Evolutionary conservation across 2,113 vertebrate species (phyloP), one percentile per base, ranked within the genome.

Genomic region (Leptosomus discolor): DNA sequence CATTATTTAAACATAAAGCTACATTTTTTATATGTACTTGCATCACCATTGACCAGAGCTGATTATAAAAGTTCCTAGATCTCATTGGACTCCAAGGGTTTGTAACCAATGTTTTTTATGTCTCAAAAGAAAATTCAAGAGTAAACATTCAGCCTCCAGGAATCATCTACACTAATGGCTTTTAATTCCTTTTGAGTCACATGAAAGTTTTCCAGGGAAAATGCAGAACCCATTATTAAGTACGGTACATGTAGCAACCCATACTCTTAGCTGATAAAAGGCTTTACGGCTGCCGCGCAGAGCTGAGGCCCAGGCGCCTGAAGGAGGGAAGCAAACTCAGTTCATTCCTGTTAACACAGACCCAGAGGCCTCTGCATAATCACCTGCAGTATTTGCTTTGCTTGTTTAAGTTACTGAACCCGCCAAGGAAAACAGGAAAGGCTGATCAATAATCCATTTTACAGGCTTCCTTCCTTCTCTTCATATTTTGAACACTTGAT

Each of bases 261-360:
- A 19, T 12, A 23, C 11, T n/a, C 15, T 65, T 17, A 46, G 27
- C 41, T 41, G 36, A 71, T 0, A 32, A 37, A 82, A 53, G 54
- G 41, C 24, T 91, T 80, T 46, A 14, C 18, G 1, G 1, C 15
- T 50, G 29, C 45, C 0, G 0, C 36, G 51, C 15, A 61, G 3
- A 17, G 34, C 53, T 34, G 43, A 58, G 37, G 19, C 14, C 26
- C 27, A 22, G 53, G 21, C 0, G 0, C 19, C 54, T 37, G n/a
- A 32, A 68, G 39, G 45, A 58, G 34, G 30, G 70, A 70, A 68
- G 15, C 5, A 37, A 50, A 41, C 22, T 27, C 39, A 7, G 11
- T 21, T 77, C 6, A 27, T 21, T 81, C 27, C 37, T 10, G 10
- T 15, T 46, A 41, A 51, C 34, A 67, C 10, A 56, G 54, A 84